A percentile compares a stretch with the other conserved stretches of the same genome.
phyloP scores from a whole-genome alignment of 2,888 invertebrate genomes.

The Anthophora plumipes region DNA sequence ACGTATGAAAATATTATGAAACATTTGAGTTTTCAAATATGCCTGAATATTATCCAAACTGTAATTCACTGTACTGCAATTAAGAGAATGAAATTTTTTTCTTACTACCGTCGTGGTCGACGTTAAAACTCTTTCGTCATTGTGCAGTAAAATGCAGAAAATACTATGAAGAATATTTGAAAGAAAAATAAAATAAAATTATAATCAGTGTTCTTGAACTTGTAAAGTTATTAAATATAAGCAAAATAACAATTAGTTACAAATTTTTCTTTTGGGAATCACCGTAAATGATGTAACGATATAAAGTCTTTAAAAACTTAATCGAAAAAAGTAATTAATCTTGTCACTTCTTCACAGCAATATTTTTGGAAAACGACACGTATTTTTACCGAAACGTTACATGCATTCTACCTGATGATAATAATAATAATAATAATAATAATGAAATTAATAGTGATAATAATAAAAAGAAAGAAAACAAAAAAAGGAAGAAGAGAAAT shows the following conservation, averaged over 20 bases:
- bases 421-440: too few relatives aligned
- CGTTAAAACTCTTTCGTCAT: neutral
- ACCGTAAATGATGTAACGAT: neutral
- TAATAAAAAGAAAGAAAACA: neutral
- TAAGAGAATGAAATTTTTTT: slow-evolving; percentile 1
- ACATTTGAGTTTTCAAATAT: slow-evolving; percentile 43
- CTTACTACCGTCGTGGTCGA: neutral
- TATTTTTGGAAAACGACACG: neutral
- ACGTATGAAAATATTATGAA: slow-evolving; percentile 41
- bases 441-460: too few relatives aligned
- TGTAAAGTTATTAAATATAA: too few relatives aligned
- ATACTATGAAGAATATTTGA: neutral
- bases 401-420: neutral
- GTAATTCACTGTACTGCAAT: slow-evolving; percentile 33
- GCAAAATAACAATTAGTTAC: too few relatives aligned
- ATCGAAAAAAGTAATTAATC: slow-evolving; percentile 14
- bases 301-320: slow-evolving; percentile 32
- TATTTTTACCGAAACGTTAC: neutral
- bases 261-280: neutral
- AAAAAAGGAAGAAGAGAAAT: slow-evolving; percentile 48
- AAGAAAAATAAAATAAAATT: neutral
- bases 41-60: slow-evolving; percentile 34
- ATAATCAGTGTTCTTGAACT: neutral
- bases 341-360: slow-evolving; percentile 7
- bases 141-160: neutral